Percentiles rank a stretch among this genome's conserved stretches.
Evolutionary conservation across 2,113 vertebrate species (phyloP).

Genomic region (Emydura subglobosa): DNA sequence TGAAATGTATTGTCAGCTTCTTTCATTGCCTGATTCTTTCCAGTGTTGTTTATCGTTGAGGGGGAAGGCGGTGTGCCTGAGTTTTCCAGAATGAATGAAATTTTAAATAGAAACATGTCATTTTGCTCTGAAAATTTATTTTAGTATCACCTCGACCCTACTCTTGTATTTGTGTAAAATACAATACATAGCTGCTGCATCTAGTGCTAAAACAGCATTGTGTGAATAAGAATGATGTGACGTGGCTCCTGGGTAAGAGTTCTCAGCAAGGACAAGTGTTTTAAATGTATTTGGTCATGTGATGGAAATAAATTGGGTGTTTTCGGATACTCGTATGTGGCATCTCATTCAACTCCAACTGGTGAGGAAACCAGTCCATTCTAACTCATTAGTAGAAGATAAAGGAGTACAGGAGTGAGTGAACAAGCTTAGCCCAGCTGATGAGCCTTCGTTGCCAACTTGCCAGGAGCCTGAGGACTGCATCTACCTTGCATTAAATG

Average conservation of each 20-base stretch:
- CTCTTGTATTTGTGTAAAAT: not conserved
- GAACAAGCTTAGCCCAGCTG: not conserved
- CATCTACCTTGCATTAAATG: not conserved
- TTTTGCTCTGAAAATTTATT: not conserved
- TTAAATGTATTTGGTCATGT: not conserved
- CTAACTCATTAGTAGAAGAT: not conserved
- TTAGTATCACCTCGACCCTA: not conserved
- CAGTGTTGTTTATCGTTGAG: not conserved
- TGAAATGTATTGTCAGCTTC: not conserved
- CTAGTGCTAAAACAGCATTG: not conserved
- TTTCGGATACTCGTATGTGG: not conserved
- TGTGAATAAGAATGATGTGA: rapidly evolving
- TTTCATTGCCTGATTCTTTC: not conserved
- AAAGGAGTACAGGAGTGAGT: rapidly evolving
- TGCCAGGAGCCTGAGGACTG: not conserved
- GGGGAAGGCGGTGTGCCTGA: not conserved
- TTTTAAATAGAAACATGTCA: not conserved
- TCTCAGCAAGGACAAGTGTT: not conserved
- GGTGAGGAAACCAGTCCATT: not conserved
- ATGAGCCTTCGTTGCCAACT: not conserved
- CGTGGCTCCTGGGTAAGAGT: not conserved
- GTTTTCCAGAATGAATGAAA: not conserved
- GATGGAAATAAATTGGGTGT: not conserved
- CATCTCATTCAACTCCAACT: not conserved
- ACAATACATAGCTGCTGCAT: rapidly evolving